phyloP scores from a whole-genome alignment of 2,888 invertebrate species.

The Pyrochroa serraticornis region DNA sequence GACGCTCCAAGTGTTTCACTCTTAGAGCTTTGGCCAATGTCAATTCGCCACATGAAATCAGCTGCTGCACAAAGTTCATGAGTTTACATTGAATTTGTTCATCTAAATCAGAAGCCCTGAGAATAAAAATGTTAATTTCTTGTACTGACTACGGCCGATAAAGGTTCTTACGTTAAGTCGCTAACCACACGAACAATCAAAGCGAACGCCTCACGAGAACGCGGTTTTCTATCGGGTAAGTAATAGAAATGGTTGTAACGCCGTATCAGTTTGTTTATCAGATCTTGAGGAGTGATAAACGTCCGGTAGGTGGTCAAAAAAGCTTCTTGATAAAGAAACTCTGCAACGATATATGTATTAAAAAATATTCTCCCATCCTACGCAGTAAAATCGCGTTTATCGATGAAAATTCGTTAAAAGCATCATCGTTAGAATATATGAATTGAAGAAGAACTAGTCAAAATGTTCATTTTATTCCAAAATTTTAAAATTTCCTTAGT shows the following conservation, averaged over 20 bases:
- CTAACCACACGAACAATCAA: constrained; percentile 93
- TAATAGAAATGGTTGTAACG: constrained; percentile 78
- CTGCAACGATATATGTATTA: constrained; percentile 59
- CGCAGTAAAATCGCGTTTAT: too few species aligned
- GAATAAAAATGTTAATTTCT: constrained; percentile 36
- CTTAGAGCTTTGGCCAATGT: constrained; percentile 89
- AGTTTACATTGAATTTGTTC: constrained; percentile 79
- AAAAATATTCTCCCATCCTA: not conserved
- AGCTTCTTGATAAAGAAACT: constrained; percentile 95
- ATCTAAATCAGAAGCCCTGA: constrained; percentile 84
- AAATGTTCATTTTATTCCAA: too few species aligned
- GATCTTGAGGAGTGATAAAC: constrained; percentile 85
- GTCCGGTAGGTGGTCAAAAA: constrained; percentile 98
- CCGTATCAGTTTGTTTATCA: constrained; percentile 85
- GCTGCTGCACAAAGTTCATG: constrained; percentile 92
- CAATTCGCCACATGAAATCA: constrained; percentile 90
- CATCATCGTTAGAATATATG: too few species aligned
- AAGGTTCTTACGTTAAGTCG: constrained; percentile 91
- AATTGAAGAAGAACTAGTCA: too few species aligned
- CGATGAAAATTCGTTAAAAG: too few species aligned
- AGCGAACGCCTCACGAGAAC: constrained; percentile 87
- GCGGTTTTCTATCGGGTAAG: constrained; percentile 75
- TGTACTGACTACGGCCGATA: too few species aligned
- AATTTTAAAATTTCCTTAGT: too few species aligned
- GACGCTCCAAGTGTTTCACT: constrained; percentile 90